Conservation (phyloP, 2,797 vertebrate species). For the Urosaurus nigricauda region DNA sequence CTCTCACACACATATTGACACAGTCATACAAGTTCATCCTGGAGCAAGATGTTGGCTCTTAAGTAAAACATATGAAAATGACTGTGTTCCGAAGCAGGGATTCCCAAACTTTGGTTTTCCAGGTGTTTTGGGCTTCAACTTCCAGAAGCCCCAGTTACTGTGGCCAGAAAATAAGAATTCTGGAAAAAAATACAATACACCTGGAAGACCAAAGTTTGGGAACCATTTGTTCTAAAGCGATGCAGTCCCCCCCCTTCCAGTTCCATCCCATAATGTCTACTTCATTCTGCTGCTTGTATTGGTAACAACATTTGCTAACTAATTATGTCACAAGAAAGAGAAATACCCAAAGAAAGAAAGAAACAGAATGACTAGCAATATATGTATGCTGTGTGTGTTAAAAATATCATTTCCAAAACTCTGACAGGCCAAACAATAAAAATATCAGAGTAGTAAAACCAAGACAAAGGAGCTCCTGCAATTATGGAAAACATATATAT, state of each 20-base stretch:
- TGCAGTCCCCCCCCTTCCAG: background rate
- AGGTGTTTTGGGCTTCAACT: no score
- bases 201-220: no score
- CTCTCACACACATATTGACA: background rate
- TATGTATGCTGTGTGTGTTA: background rate
- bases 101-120: no score
- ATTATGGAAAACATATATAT: conserved; percentile 1
- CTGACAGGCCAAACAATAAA: conserved; percentile 18
- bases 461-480: background rate
- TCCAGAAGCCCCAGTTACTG: no score
- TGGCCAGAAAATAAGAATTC: no score
- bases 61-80: background rate
- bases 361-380: conserved; percentile 4
- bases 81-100: background rate
- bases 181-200: no score
- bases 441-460: background rate
- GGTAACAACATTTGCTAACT: background rate
- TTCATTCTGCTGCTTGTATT: background rate
- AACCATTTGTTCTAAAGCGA: background rate
- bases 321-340: background rate
- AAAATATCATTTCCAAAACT: conserved; percentile 15
- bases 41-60: background rate
- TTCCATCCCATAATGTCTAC: background rate
- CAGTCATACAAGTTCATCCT: background rate
- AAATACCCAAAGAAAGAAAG: background rate